Evolutionary conservation across 1,140 invertebrate species (phyloP).

Genomic region (Drosophila oshimai): DNA sequence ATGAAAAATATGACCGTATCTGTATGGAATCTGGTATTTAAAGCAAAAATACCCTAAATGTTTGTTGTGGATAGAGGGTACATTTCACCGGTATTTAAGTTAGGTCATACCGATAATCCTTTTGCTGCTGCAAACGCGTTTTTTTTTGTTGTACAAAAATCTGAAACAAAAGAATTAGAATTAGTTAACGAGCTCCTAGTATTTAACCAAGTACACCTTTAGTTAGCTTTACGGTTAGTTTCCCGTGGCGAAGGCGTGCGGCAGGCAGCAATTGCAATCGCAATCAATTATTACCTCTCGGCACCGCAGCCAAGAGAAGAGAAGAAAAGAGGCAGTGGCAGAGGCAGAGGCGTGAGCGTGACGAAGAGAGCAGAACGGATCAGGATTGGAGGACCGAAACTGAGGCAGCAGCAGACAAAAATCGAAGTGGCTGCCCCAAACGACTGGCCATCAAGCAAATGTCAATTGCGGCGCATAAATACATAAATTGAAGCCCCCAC

Average conservation of each 20-base stretch:
- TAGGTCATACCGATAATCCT: too few relatives aligned
- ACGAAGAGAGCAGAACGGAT: conserved; percentile 22
- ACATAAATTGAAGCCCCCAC: conserved; percentile 24
- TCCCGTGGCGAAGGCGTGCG: conserved; percentile 55
- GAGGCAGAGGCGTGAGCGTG: conserved; percentile 39
- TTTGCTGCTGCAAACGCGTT: conserved; percentile 47
- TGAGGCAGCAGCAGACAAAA: conserved; percentile 16
- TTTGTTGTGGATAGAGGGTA: too few relatives aligned
- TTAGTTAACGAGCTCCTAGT: conserved; percentile 52
- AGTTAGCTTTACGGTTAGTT: conserved; percentile 71
- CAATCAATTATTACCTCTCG: conserved; percentile 31
- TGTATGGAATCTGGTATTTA: too few relatives aligned
- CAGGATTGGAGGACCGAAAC: conserved; percentile 3
- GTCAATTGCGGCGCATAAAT: conserved; percentile 26
- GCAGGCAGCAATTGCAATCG: conserved; percentile 40
- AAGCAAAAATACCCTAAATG: too few relatives aligned
- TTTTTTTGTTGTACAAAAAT: conserved; percentile 58
- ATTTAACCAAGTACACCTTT: conserved; percentile 70
- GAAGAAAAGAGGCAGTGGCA: conserved; percentile 22
- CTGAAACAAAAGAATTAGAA: conserved; percentile 45
- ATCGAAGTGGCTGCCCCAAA: conserved; percentile 5
- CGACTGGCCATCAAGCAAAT: conserved; percentile 9
- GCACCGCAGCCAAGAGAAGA: not conserved
- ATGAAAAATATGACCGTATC: too few relatives aligned
- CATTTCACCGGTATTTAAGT: too few relatives aligned